Percentiles rank a stretch among this genome's conserved stretches.
Evolutionary conservation across 2,113 vertebrate species (phyloP).

Genomic region (Chaetops frenatus): DNA sequence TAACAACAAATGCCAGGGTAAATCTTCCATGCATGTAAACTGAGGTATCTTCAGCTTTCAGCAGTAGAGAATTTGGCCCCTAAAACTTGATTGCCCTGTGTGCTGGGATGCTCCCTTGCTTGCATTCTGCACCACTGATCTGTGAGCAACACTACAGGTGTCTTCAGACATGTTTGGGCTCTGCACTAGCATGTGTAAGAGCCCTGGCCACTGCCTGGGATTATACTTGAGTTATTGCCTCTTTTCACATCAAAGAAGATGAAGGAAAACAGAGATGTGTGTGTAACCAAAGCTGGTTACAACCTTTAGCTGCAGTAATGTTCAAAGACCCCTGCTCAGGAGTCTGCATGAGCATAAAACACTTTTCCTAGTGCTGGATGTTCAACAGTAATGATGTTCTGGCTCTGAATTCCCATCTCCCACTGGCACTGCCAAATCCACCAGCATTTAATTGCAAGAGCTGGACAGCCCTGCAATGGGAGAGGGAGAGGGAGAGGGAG

Average conservation of each 20-base stretch:
- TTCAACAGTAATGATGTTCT: not conserved
- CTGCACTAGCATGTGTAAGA: not conserved
- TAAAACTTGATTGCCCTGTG: not conserved
- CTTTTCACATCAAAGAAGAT: not conserved
- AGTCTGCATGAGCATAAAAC: not conserved
- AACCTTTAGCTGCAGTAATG: not conserved
- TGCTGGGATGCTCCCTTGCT: not conserved
- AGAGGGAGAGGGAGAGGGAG: too few relatives aligned
- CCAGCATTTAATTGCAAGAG: rapidly evolving
- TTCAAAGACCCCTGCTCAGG: not conserved
- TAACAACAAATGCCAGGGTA: not conserved
- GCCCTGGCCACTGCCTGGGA: not conserved
- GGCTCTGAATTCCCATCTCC: not conserved
- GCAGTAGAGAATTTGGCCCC: not conserved
- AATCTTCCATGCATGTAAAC: not conserved
- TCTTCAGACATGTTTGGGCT: not conserved
- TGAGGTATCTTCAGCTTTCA: not conserved
- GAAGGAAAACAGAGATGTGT: not conserved
- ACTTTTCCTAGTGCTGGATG: not conserved
- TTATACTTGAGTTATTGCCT: not conserved
- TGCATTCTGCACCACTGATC: rapidly evolving
- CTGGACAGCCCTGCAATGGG: not conserved
- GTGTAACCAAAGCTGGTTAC: not conserved
- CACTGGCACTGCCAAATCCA: not conserved
- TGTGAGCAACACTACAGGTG: not conserved